Base-by-base conservation (phyloP, 2,797 vertebrate genomes). In the Lithobates sylvaticus region DNA sequence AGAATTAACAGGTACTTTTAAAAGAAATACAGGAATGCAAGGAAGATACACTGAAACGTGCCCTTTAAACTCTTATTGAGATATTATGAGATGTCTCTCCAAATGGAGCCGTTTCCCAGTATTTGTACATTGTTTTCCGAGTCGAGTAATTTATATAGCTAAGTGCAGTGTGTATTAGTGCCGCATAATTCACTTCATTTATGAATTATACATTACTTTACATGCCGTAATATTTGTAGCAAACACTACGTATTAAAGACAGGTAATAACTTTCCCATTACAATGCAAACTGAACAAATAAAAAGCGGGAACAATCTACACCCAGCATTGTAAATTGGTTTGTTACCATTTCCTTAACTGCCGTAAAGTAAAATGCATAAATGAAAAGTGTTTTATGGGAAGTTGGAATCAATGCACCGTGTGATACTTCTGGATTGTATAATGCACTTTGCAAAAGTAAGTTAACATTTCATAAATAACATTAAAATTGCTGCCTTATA, bases 151-250 rank as follows among this genome's bases (percentile, higher is more conserved):
- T 23, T 78, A 67, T 44, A 26, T 23, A 67, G n/a, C 61, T 26
- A 9, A 47, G 23, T 39, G 61, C 61, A 39, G 36, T 21, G 34
- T 67, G 32, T 32, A 65, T 78, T 44, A 18, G 61, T 21, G 15
- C 34, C 61, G 61, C 61, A 67, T 78, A 27, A 78, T 67, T 78
- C 65, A 78, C 61, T 67, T 32, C 42, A 47, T 79, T 47, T 44
- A 69, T 79, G 42, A 79, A 79, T 79, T 68, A 79, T 79, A 79
- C 26, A 79, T 79, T 1, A 9, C 42, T 79, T 50, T 68, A 36
- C 29, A 26, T 69, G 39, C 68, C 23, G 65, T 67, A 67, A 67
- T 29, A 29, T 67, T 67, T 29, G 65, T 69, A 69, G 77, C 26
- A 69, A 50, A 69, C 15, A 32, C 26, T 42, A 21, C 44, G 65